Conservation (phyloP, 2,797 vertebrate species). For the Ctenopoma multispine region DNA sequence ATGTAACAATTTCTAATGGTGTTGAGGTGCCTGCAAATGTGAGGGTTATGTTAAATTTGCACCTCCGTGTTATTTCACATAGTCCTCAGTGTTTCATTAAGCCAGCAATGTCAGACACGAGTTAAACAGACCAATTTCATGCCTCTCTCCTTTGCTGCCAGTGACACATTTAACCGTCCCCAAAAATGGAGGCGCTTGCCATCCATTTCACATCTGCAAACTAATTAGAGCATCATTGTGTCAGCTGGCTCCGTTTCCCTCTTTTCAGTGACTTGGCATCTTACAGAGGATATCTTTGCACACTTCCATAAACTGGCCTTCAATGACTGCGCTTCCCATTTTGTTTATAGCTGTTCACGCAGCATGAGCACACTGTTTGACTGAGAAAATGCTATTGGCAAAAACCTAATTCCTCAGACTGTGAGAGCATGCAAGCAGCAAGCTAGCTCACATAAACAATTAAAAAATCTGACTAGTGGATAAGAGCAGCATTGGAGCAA, state of each 20-base stretch:
- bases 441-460: neutral
- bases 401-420: constrained; percentile 2
- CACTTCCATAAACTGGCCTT: constrained; percentile 42
- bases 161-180: constrained; percentile 62
- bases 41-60: neutral
- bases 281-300: constrained; percentile 32
- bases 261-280: constrained; percentile 20
- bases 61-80: constrained; percentile 30
- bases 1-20: neutral
- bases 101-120: constrained; percentile 13
- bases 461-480: neutral
- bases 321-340: constrained; percentile 32
- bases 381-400: constrained; percentile 14
- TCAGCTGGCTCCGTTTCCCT: constrained; percentile 38
- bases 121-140: constrained; percentile 48
- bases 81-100: constrained; percentile 48
- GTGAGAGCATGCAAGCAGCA: neutral
- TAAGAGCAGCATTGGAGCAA: constrained; percentile 17
- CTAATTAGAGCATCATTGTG: constrained; percentile 67
- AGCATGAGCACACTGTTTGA: constrained; percentile 12
- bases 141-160: constrained; percentile 40
- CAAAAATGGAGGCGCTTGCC: constrained; percentile 42
- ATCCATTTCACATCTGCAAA: constrained; percentile 63
- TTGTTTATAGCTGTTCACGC: constrained; percentile 38
- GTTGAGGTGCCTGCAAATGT: constrained; percentile 16